phyloP scores from a whole-genome alignment of 2,888 invertebrate species.

The Pecten maximus region DNA sequence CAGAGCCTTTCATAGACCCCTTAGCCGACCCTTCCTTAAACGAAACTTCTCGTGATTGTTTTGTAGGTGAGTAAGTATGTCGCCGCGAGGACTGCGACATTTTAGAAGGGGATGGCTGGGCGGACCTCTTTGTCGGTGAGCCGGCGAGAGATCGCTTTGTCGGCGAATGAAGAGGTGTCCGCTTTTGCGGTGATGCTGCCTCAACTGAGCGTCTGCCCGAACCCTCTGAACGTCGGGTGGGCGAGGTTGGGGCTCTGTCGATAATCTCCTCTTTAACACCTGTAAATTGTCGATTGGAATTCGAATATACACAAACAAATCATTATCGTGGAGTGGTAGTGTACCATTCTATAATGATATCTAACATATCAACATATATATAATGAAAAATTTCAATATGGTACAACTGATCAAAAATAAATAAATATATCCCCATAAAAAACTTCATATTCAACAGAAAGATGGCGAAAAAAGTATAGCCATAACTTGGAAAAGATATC shows the following conservation, averaged over 20 bases:
- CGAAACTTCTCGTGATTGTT: not conserved
- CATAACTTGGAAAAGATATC: too few species aligned
- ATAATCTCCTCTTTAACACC: constrained; percentile 29
- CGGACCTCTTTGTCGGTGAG: not conserved
- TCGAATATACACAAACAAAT: not conserved
- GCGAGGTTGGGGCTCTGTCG: not conserved
- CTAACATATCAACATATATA: too few species aligned
- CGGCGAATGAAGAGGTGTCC: constrained; percentile 8
- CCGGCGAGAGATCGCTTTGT: constrained; percentile 23
- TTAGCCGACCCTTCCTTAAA: not conserved
- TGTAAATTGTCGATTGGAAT: not conserved
- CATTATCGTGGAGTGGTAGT: too few species aligned
- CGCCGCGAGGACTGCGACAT: not conserved
- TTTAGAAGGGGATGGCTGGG: constrained; percentile 21
- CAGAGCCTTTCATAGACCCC: not conserved
- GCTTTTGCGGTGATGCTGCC: not conserved
- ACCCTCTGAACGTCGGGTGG: constrained; percentile 20
- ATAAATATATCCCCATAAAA: too few species aligned
- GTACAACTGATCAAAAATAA: too few species aligned
- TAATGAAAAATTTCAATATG: too few species aligned
- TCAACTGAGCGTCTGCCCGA: not conserved
- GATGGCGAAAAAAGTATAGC: too few species aligned
- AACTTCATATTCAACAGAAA: too few species aligned
- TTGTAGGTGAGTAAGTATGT: not conserved
- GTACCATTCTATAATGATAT: too few species aligned